Base-by-base conservation (phyloP, 2,113 vertebrate species). In the Macrotus californicus region DNA sequence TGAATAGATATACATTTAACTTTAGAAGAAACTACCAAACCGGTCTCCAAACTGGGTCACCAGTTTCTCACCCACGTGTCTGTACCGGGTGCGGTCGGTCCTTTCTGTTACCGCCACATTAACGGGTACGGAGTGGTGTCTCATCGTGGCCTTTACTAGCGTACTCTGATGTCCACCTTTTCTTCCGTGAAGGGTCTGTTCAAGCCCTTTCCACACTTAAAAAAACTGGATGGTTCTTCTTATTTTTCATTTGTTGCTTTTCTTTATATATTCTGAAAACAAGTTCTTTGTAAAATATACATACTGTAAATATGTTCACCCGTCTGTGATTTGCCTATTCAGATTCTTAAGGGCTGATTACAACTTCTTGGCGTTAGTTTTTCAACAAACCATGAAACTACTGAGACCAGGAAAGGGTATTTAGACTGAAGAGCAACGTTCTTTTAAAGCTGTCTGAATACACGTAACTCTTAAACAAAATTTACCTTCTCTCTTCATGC, bases 341-440 rank as follows among this genome's bases (percentile, higher is more conserved):
- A 36, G 29, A 61, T 89, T 82, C 66, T 94, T 12, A 50, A n/a
- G 48, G 75, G 48, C 75, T 22, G 31, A 22, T n/a, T 21, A 21
- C 75, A 52, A 0, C 8, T 3, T 77, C 90, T 94, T 14, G 48
- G 73, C 69, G 8, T 70, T 64, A 24, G 29, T 86, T 96, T 90
- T 95, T 87, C 81, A 76, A 82, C 64, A 50, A 94, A 84, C 54
- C 92, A 79, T 61, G 22, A 90, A 96, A 70, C 75, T 46, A 22
- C 56, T 21, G 8, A 13, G 29, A 76, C 70, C 76, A 73, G 29
- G 61, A 73, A 92, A 64, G 36, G 43, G 24, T 56, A 93, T 18
- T 95, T 29, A 59, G 90, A 64, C 22, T 41, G 0, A 81, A 66
- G 84, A 91, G 14, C 9, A 72, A 69, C 8, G 86, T 81, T 86